phyloP scores from a whole-genome alignment of 1,140 invertebrate species.

The Oppia nitens region DNA sequence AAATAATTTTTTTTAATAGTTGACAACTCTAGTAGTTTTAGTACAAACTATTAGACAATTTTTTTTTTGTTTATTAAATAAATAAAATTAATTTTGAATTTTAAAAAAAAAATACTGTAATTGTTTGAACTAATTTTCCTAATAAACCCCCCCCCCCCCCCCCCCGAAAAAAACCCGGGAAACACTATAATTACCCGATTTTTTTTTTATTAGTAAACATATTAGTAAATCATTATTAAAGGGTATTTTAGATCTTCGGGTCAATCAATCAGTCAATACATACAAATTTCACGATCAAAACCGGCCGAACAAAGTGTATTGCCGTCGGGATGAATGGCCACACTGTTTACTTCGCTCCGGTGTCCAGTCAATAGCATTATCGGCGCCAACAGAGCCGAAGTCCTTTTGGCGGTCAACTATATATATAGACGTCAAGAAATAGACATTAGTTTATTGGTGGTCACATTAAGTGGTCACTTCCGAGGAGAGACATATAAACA shows the following conservation, averaged over 20 bases:
- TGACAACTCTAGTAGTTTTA: too few species aligned
- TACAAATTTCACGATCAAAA: slow-evolving; percentile 93
- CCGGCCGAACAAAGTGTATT: slow-evolving; percentile 80
- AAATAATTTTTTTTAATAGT: too few species aligned
- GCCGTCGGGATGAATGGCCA: slow-evolving; percentile 91
- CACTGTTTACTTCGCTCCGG: slow-evolving; percentile 82
- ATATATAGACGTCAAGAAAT: not conserved
- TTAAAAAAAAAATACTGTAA: too few species aligned
- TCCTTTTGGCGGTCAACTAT: slow-evolving; percentile 47
- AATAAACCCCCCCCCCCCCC: too few species aligned
- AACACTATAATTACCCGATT: too few species aligned
- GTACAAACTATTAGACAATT: too few species aligned
- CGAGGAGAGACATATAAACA: not conserved
- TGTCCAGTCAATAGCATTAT: slow-evolving; percentile 96
- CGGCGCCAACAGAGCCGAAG: slow-evolving; percentile 72
- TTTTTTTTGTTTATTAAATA: too few species aligned
- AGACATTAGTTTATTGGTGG: not conserved
- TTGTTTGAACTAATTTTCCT: too few species aligned
- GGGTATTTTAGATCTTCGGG: slow-evolving; percentile 1
- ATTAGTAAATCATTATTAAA: slow-evolving; percentile 4
- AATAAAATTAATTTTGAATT: too few species aligned
- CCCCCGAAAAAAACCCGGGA: too few species aligned
- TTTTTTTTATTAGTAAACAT: too few species aligned
- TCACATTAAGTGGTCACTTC: not conserved
- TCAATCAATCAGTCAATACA: slow-evolving; percentile 30